A percentile compares a stretch with the other conserved stretches of the same genome.
phyloP scores from a whole-genome alignment of 2,888 invertebrate genomes.

The Acanthosepion pharaonis region DNA sequence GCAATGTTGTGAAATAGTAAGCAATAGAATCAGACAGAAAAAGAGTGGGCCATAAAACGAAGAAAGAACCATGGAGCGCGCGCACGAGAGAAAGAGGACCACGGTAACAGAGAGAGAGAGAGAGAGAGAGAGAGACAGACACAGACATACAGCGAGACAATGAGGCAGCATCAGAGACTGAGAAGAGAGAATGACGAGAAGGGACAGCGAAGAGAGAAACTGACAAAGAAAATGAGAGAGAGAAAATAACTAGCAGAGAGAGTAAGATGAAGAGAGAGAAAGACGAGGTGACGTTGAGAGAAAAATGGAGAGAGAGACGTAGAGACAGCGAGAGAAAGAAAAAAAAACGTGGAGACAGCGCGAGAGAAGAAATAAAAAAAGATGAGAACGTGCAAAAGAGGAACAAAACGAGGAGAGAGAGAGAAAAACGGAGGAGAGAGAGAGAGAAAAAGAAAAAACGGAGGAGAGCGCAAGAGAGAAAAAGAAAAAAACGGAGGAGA shows the following conservation, averaged over 20 bases:
- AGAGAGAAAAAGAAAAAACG: neutral
- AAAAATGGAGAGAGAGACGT: neutral
- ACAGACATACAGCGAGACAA: too few species aligned
- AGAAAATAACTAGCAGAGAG: neutral
- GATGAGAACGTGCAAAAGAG: too few species aligned
- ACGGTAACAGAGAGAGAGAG: too few species aligned
- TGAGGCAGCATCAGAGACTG: too few species aligned
- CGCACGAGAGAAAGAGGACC: too few species aligned
- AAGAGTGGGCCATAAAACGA: too few species aligned
- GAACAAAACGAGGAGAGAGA: too few species aligned
- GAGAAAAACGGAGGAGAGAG: neutral
- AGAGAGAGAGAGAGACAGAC: too few species aligned
- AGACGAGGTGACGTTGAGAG: neutral
- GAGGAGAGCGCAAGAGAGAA: rapidly evolving
- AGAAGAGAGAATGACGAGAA: too few species aligned
- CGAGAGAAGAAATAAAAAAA: neutral
- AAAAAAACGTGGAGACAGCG: neutral
- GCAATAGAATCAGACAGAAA: too few species aligned
- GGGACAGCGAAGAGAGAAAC: neutral
- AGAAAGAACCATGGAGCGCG: too few species aligned
- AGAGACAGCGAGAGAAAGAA: neutral
- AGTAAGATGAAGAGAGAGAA: neutral
- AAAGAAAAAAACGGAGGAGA: neutral
- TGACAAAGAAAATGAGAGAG: neutral
- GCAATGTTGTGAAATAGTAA: neutral